Percentiles rank a stretch among this genome's conserved stretches.
Conservation (phyloP, 1,140 invertebrate species). For the Lanistes nyassanus region DNA sequence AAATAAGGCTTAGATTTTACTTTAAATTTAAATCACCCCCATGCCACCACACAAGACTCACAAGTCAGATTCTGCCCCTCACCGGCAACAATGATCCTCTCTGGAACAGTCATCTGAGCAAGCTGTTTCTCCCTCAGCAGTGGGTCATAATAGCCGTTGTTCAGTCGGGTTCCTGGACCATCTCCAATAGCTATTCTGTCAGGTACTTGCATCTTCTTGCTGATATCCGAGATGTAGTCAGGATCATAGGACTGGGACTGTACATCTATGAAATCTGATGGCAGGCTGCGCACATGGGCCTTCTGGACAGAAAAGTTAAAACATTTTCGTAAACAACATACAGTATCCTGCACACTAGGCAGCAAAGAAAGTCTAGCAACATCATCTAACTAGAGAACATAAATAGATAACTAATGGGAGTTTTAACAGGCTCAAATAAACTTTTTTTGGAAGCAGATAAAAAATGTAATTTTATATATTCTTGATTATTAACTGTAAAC, state of each 20-base stretch:
- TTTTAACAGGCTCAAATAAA: too few relatives aligned
- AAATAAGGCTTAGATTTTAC: too few relatives aligned
- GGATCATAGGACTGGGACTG: slow-evolving; percentile 50
- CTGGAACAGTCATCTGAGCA: slow-evolving; percentile 43
- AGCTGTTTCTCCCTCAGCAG: background rate
- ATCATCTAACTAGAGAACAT: too few relatives aligned
- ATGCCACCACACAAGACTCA: too few relatives aligned
- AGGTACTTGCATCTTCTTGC: slow-evolving; percentile 56
- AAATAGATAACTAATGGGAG: background rate
- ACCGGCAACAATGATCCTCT: slow-evolving; percentile 50
- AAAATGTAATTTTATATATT: too few relatives aligned
- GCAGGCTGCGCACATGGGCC: slow-evolving; percentile 45
- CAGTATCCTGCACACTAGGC: background rate
- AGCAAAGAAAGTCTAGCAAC: background rate
- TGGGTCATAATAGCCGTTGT: slow-evolving; percentile 3
- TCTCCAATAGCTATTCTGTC: slow-evolving; percentile 40
- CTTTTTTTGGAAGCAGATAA: too few relatives aligned
- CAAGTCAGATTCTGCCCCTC: too few relatives aligned
- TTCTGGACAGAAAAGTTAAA: slow-evolving; percentile 25
- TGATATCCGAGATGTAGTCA: slow-evolving; percentile 53
- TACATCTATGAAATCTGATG: slow-evolving; percentile 59
- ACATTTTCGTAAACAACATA: background rate
- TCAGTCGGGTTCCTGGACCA: slow-evolving; percentile 8
- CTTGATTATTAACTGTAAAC: too few relatives aligned
- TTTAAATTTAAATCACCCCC: too few relatives aligned